Base-by-base conservation (phyloP, 2,888 invertebrate genomes). In the Charanyca ferruginea region DNA sequence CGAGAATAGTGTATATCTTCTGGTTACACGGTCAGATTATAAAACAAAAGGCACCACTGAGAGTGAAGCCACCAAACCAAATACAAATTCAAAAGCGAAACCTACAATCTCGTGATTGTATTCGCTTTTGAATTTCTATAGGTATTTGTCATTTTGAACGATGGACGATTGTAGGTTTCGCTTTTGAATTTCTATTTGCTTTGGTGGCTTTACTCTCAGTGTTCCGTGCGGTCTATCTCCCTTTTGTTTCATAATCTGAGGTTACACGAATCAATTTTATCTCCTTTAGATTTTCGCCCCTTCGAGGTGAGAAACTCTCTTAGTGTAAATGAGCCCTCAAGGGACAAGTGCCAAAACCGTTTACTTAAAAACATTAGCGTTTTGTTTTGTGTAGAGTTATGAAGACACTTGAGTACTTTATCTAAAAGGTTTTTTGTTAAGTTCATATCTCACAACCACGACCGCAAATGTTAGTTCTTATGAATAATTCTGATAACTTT, bases 261-360 rank as follows among this genome's bases (percentile, higher is more conserved):
- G 28, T 32, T 20, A 22, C 11, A 22, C n/a, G 6, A 18, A 28
- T 38, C 13, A 23, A 41, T 13, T 25, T 18, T 20, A 28, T 28
- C 28, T 48, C 5, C 2, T 32, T 18, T 18, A 9, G 0, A 16
- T 8, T 8, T 18, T 18, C 4, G 4, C 9, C 7, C 16, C 4
- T 25, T 32, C 2, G 16, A 20, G 13, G 22, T 32, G 16, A 49
- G 11, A 49, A 61, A 3, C 3, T 22, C 1, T 22, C 11, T 2
- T 8, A n/a, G 5, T 48, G 32, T 65, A 73, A 65, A 73, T 22
- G 1, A 25, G 22, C 41, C 44, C 47, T 49, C 13, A 48, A 71
- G 66, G 59, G 60, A 68, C 51, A 59, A 76, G 83, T 85, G 87
- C 87, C 87, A 88, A 88, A 81, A 83, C 67, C 66, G 65, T 83